phyloP scores from a whole-genome alignment of 2,797 vertebrate genomes.

The Ciconia nigra region DNA sequence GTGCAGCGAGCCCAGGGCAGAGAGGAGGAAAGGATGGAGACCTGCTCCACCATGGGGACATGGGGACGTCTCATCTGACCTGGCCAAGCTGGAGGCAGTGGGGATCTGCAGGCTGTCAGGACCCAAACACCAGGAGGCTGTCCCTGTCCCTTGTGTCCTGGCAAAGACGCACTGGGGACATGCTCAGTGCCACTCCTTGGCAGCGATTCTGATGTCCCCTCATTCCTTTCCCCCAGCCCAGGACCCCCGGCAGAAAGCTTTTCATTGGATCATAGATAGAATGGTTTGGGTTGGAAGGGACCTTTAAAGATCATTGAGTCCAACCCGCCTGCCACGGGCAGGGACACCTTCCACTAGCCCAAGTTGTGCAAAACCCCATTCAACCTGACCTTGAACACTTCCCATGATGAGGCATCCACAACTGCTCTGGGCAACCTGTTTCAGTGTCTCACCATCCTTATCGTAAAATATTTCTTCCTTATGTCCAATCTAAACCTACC shows the following conservation, averaged over 20 bases:
- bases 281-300: neutral
- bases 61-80: neutral
- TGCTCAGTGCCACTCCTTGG: neutral
- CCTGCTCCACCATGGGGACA: neutral
- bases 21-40: neutral
- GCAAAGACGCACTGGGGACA: neutral
- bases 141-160: neutral
- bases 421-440: neutral
- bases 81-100: neutral
- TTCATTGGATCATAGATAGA: neutral
- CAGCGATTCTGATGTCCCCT: neutral
- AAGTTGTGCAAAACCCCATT: neutral
- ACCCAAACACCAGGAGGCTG: fast-evolving
- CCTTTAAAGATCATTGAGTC: neutral
- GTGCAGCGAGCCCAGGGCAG: neutral
- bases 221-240: neutral
- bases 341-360: neutral
- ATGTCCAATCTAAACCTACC: fast-evolving
- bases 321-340: neutral
- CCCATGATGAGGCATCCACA: neutral
- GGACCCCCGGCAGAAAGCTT: neutral
- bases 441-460: neutral
- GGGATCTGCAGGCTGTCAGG: neutral
- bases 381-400: neutral
- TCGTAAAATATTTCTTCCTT: fast-evolving